Evolutionary conservation across 2,113 vertebrate species (phyloP).

Genomic region (Vulpes ferrilata): DNA sequence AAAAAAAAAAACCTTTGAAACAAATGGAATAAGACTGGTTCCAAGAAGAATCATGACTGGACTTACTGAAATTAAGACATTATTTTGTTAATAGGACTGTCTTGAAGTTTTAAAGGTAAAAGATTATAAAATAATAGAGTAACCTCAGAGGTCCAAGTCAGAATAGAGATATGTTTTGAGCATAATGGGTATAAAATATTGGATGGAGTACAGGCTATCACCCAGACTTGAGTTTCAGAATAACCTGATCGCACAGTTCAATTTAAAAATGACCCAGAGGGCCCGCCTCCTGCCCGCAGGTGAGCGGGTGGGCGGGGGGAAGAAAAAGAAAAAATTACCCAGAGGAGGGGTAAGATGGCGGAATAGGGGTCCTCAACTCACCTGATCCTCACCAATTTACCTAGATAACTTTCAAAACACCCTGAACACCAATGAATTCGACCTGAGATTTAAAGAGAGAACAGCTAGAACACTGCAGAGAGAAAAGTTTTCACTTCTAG

Average conservation of each 20-base stretch:
- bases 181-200: not conserved
- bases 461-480: too few relatives aligned
- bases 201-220: not conserved
- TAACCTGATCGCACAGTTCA: not conserved
- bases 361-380: too few relatives aligned
- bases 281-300: too few relatives aligned
- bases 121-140: not conserved
- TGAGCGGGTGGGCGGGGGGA: too few relatives aligned
- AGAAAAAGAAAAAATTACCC: too few relatives aligned
- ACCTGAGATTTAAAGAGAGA: too few relatives aligned
- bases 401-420: too few relatives aligned
- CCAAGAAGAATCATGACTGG: not conserved
- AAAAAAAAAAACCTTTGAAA: not conserved
- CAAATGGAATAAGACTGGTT: not conserved
- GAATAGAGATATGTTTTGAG: not conserved
- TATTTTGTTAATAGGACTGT: not conserved
- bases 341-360: too few relatives aligned
- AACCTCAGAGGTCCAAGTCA: not conserved
- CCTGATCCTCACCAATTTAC: too few relatives aligned
- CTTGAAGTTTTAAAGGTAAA: slow-evolving; percentile 34
- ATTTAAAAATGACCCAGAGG: not conserved
- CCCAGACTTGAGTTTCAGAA: not conserved
- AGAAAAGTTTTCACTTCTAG: too few relatives aligned
- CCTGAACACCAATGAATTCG: too few relatives aligned
- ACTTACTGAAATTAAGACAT: not conserved